A percentile compares a stretch with the other conserved stretches of the same genome.
Evolutionary conservation across 2,113 vertebrate species (phyloP).

Genomic region (Myocastor coypus): DNA sequence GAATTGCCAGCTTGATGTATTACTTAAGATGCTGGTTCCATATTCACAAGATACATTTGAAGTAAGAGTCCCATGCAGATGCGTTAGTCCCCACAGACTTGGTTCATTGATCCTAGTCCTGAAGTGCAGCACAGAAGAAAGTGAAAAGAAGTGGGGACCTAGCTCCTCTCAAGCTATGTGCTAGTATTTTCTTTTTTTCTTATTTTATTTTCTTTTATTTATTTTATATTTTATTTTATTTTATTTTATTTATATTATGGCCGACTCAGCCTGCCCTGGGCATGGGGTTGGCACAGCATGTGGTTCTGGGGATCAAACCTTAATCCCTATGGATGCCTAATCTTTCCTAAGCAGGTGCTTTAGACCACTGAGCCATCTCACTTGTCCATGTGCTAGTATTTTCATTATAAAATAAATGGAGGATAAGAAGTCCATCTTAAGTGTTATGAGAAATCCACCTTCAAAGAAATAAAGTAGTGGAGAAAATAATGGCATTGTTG

Average conservation of each 20-base stretch:
- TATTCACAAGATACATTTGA: not conserved
- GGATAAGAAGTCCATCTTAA: not conserved
- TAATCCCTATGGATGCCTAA: too few relatives aligned
- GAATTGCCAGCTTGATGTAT: not conserved
- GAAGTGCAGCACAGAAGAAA: not conserved
- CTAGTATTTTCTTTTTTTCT: not conserved
- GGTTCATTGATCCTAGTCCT: not conserved
- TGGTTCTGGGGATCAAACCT: too few relatives aligned
- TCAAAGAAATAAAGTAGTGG: not conserved
- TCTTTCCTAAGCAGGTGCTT: too few relatives aligned
- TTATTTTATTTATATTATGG: too few relatives aligned
- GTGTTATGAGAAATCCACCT: not conserved
- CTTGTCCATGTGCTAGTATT: not conserved
- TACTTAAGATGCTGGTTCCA: not conserved
- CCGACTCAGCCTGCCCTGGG: too few relatives aligned
- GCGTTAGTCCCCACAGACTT: not conserved
- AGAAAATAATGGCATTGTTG: not conserved
- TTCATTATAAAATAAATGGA: constrained; percentile 11
- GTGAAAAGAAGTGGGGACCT: not conserved
- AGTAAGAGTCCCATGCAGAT: constrained; percentile 8
- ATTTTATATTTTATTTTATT: too few relatives aligned
- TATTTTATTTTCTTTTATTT: too few relatives aligned
- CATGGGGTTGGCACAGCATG: too few relatives aligned
- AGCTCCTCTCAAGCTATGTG: not conserved
- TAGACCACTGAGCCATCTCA: too few relatives aligned